These are phyloP conservation scores for Lasiommata megera DNA, from an alignment of 2,888 invertebrate genomes.

Conservation along the genomic window DNA sequence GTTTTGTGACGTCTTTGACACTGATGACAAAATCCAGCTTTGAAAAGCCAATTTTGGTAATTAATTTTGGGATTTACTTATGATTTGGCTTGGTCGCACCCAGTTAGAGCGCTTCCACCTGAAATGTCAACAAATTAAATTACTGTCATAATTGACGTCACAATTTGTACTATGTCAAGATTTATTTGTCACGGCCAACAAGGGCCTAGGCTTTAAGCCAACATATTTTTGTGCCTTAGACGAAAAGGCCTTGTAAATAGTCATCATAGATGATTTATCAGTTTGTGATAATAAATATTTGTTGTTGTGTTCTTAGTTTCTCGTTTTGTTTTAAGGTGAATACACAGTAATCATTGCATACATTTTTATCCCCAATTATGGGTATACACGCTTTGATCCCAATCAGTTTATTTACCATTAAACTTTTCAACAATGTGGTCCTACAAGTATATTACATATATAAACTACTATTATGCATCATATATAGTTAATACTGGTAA, in stretches of 20 bases:
- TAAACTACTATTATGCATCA: no score
- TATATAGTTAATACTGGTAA: no score
- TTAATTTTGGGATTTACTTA: no score
- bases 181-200: slow-evolving; percentile 18
- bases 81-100: no score
- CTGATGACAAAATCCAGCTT: no score
- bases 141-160: no score
- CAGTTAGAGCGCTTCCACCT: no score
- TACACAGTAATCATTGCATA: neutral
- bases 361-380: slow-evolving; percentile 3
- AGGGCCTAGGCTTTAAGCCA: slow-evolving; percentile 58
- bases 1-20: neutral
- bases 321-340: slow-evolving; percentile 13
- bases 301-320: slow-evolving; percentile 49
- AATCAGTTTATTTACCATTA: no score
- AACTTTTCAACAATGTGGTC: no score
- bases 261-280: slow-evolving; percentile 68
- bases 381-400: neutral
- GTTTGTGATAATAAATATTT: slow-evolving; percentile 58
- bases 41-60: no score
- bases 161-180: neutral
- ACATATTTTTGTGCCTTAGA: slow-evolving; percentile 72
- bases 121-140: no score
- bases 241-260: slow-evolving; percentile 56
- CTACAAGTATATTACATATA: no score